phyloP scores from a whole-genome alignment of 2,888 invertebrate species.

The Caenorhabditis doughertyi region DNA sequence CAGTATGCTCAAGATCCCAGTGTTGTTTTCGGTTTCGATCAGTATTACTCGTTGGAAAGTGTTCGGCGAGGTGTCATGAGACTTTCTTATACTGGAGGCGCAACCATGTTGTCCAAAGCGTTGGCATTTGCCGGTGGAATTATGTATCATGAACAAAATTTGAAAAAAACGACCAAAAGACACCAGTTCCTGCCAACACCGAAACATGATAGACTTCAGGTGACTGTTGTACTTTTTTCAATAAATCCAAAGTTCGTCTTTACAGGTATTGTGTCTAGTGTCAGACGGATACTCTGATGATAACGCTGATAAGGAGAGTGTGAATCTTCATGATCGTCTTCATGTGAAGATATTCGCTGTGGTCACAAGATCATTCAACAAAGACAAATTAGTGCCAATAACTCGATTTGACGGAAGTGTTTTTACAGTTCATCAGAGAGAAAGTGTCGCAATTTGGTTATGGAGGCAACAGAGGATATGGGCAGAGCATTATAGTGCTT shows the following conservation, averaged over 20 bases:
- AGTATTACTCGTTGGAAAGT: slow-evolving; percentile 74
- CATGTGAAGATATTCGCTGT: slow-evolving; percentile 76
- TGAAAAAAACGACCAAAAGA: slow-evolving; percentile 71
- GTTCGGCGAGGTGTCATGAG: slow-evolving; percentile 76
- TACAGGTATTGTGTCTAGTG: slow-evolving; percentile 76
- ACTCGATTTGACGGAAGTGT: slow-evolving; percentile 79
- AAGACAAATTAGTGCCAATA: slow-evolving; percentile 75
- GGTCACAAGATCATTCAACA: slow-evolving; percentile 71
- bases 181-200: slow-evolving; percentile 78
- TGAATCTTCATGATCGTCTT: slow-evolving; percentile 78
- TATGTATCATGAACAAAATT: slow-evolving; percentile 80
- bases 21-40: slow-evolving; percentile 81
- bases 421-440: slow-evolving; percentile 77
- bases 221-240: slow-evolving; percentile 11
- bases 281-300: slow-evolving; percentile 81
- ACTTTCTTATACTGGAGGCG: slow-evolving; percentile 80
- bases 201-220: slow-evolving; percentile 78
- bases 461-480: slow-evolving; percentile 78
- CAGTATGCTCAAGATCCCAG: slow-evolving; percentile 78
- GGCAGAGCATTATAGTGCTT: slow-evolving; percentile 60
- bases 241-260: not conserved
- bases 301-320: slow-evolving; percentile 74
- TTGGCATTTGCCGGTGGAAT: slow-evolving; percentile 79
- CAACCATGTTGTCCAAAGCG: slow-evolving; percentile 81
- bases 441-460: slow-evolving; percentile 80